A percentile compares a stretch with the other conserved stretches of the same genome.
phyloP scores from a whole-genome alignment of 2,797 vertebrate genomes.

The Labeo calbasu region DNA sequence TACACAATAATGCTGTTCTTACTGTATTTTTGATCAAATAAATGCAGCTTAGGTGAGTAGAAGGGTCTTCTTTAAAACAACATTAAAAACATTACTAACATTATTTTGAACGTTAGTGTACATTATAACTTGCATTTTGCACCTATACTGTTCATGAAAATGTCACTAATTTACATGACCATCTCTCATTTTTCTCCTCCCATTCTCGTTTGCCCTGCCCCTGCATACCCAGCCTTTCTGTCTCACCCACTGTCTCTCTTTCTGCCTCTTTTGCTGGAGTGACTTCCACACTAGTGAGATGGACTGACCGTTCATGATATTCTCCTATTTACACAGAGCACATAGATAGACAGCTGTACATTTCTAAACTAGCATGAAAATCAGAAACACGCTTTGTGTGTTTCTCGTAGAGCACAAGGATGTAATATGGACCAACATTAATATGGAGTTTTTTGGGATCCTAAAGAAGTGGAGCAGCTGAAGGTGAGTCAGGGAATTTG shows the following conservation, averaged over 20 bases:
- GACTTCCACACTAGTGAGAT: background rate
- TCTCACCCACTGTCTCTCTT: background rate
- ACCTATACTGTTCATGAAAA: background rate
- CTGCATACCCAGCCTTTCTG: background rate
- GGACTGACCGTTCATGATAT: background rate
- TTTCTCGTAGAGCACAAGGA: constrained; percentile 5
- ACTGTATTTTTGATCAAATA: too few relatives aligned
- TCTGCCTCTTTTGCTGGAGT: constrained; percentile 29
- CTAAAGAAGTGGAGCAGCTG: constrained; percentile 38
- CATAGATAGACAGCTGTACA: background rate
- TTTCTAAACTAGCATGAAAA: constrained; percentile 19
- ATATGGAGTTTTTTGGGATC: constrained; percentile 24
- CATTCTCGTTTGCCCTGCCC: background rate
- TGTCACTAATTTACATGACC: background rate
- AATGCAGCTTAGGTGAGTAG: too few relatives aligned
- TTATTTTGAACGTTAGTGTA: background rate
- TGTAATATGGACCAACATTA: constrained; percentile 18
- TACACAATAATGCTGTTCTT: too few relatives aligned
- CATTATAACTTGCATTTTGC: background rate
- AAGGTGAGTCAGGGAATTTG: constrained; percentile 24
- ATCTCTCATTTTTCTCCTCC: background rate
- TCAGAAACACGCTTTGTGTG: background rate
- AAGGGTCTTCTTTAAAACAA: too few relatives aligned
- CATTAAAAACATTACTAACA: too few relatives aligned
- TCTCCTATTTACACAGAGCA: too few relatives aligned